Conservation (phyloP, 2,888 invertebrate species). For the Seira sanloemensis region DNA sequence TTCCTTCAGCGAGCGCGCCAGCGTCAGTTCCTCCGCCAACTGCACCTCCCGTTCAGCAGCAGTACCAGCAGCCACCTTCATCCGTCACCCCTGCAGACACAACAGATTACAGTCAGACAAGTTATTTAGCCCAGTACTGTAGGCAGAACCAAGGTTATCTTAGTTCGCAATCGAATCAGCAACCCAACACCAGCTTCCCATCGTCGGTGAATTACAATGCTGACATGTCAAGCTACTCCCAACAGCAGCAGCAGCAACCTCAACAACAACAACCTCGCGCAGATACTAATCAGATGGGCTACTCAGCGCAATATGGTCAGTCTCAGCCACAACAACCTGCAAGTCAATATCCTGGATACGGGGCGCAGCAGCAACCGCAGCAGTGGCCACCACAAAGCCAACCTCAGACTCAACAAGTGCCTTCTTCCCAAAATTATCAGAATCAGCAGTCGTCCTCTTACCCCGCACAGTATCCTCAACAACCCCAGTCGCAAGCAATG, state of each 20-base stretch:
- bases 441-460: not conserved
- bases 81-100: not conserved
- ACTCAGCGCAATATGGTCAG: not conserved
- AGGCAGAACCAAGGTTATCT: constrained; percentile 44
- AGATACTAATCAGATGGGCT: not conserved
- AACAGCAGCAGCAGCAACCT: constrained; percentile 23
- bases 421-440: not conserved
- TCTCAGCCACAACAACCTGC: constrained; percentile 31
- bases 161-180: constrained; percentile 21
- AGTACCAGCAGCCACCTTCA: not conserved
- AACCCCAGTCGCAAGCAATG: constrained; percentile 29
- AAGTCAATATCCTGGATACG: not conserved
- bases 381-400: constrained; percentile 14
- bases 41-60: constrained; percentile 43
- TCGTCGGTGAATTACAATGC: constrained; percentile 28
- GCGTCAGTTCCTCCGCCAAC: constrained; percentile 59
- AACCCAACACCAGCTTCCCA: constrained; percentile 33
- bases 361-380: constrained; percentile 1
- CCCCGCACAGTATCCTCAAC: constrained; percentile 29
- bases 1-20: constrained; percentile 28
- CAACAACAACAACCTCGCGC: constrained; percentile 8
- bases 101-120: constrained; percentile 35
- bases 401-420: not conserved
- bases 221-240: constrained; percentile 16
- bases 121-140: constrained; percentile 54